Percentiles rank a stretch among this genome's conserved stretches.
Conservation (phyloP, 2,888 invertebrate species). For the Trichopria drosophilae region DNA sequence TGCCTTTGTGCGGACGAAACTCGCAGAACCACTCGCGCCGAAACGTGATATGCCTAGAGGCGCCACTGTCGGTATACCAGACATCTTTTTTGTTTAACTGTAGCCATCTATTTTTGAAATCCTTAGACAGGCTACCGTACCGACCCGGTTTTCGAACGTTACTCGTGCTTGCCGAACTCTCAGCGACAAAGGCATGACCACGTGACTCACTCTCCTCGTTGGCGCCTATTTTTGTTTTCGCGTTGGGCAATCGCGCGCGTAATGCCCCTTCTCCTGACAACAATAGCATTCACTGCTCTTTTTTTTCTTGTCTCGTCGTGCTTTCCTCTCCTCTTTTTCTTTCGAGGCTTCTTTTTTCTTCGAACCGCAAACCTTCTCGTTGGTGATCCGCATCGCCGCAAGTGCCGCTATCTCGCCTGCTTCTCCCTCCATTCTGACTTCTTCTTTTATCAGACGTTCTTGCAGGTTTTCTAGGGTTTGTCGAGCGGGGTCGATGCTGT, state of each 20-base stretch:
- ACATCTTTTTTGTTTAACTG: conserved; percentile 26
- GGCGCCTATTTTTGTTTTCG: neutral
- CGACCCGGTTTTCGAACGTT: neutral
- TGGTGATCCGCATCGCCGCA: neutral
- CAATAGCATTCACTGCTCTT: conserved; percentile 22
- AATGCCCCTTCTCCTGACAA: conserved; percentile 29
- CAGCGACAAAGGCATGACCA: conserved; percentile 7
- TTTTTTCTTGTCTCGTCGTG: conserved; percentile 6
- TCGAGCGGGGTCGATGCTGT: conserved; percentile 23
- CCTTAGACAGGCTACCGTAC: neutral
- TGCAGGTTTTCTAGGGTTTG: conserved; percentile 33
- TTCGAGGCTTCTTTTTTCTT: conserved; percentile 8
- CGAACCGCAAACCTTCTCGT: neutral
- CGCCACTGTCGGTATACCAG: conserved; percentile 38
- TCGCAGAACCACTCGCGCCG: conserved; percentile 35
- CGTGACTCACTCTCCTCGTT: neutral
- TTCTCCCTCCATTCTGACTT: conserved; percentile 10
- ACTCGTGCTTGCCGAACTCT: neutral
- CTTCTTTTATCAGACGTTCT: conserved; percentile 34
- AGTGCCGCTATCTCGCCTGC: neutral
- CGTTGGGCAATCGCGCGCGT: conserved; percentile 20
- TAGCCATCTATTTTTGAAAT: neutral
- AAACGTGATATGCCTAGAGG: conserved; percentile 30
- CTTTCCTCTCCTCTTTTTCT: neutral
- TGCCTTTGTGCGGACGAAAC: conserved; percentile 12